A percentile compares a stretch with the other conserved stretches of the same genome.
phyloP scores from a whole-genome alignment of 1,140 invertebrate species.

The Drosophila lacertosa region DNA sequence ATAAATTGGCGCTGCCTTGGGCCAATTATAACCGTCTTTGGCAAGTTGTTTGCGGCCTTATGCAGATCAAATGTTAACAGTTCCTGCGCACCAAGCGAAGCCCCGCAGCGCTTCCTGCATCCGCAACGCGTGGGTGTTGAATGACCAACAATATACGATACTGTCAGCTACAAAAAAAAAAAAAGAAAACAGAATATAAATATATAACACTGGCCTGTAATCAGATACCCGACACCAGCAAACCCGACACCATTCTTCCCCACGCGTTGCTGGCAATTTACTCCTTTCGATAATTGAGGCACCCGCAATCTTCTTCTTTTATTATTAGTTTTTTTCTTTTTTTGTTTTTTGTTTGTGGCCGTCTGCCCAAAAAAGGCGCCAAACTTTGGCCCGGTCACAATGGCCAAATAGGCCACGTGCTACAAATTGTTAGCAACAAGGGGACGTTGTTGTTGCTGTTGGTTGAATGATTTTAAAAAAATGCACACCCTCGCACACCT shows the following conservation, averaged over 20 bases:
- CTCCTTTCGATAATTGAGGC: constrained; percentile 53
- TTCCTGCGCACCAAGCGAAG: constrained; percentile 39
- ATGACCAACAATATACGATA: constrained; percentile 50
- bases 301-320: too few species aligned
- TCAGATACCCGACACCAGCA: constrained; percentile 34
- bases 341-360: constrained; percentile 38
- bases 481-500: constrained; percentile 76
- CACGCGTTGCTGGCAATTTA: constrained; percentile 7
- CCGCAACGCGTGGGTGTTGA: constrained; percentile 51
- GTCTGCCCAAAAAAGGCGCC: constrained; percentile 67
- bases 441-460: constrained; percentile 17
- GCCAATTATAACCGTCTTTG: constrained; percentile 82
- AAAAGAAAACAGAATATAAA: too few species aligned
- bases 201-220: constrained; percentile 43
- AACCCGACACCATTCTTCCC: neutral
- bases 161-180: constrained; percentile 30
- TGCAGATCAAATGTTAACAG: constrained; percentile 42
- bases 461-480: constrained; percentile 51
- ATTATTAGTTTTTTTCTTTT: constrained; percentile 25
- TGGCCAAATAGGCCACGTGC: constrained; percentile 69
- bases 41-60: constrained; percentile 42
- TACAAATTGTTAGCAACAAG: constrained; percentile 53
- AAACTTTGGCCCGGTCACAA: constrained; percentile 57
- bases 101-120: constrained; percentile 47
- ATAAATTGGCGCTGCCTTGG: constrained; percentile 80